Evolutionary conservation across 2,797 vertebrate genomes (phyloP), one percentile per base, ranked within the genome.

Genomic region (Scolopax bukidnonensis): DNA sequence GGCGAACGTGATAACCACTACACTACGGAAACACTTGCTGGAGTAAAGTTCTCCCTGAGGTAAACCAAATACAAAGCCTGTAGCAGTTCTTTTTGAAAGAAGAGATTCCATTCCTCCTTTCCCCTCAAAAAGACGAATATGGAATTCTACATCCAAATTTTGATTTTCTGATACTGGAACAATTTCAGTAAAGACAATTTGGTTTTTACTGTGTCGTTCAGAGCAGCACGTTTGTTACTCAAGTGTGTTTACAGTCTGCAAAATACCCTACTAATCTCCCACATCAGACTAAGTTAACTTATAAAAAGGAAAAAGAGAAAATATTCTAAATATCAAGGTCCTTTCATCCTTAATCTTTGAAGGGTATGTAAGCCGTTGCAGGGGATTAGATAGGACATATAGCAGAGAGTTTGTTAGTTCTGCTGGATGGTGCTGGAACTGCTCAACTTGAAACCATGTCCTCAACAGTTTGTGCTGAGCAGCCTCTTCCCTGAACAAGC

Each of bases 401-500:
- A 43, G 27, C 57, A 77, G 53, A 65, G 20, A 91, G 57, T 50
- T 43, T 68, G 12, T 65, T 88, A 8, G 15, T 40, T 47, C 50
- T 75, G 45, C 50, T 88, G 73, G 40, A 3, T 71, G 30, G 18
- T 73, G 41, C 53, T 74, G 48, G 65, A 63, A 32, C 50, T 59
- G 18, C 77, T 91, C n/a, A 45, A 3, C 33, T 36, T 40, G 83
- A 68, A 81, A 50, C 24, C 24, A 1, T 3, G 45, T 13, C 48
- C n/a, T 53, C 1, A 0, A 0, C 2, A 14, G 43, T 45, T 28
- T 57, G 67, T 61, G 21, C 28, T 25, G 79, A 71, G 59, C 41
- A 78, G 47, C 30, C 59, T 63, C 21, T 59, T 9, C 47, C 50
- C 48, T 76, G 60, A 20, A 27, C 15, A 59, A 71, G 64, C 54